phyloP scores from a whole-genome alignment of 2,113 vertebrate genomes.

The Cervus canadensis region DNA sequence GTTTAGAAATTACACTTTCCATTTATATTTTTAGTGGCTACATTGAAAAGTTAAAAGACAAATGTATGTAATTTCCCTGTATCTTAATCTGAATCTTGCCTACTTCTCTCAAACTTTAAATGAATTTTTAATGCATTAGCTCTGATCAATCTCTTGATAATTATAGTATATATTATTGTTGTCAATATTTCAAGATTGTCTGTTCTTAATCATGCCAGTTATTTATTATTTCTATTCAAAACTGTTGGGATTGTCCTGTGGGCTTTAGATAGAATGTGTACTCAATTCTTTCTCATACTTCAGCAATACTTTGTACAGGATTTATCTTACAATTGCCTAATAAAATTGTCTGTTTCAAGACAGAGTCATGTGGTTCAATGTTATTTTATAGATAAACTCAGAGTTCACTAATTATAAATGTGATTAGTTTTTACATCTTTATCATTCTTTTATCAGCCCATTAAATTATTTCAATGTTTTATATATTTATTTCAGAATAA shows the following conservation, averaged over 20 bases:
- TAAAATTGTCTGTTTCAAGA: background rate
- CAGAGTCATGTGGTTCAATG: background rate
- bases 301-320: background rate
- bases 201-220: background rate
- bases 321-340: background rate
- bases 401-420: background rate
- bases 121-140: background rate
- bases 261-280: background rate
- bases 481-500: background rate
- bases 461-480: background rate
- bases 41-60: background rate
- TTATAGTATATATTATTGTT: background rate
- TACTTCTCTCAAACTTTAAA: background rate
- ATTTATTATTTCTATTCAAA: background rate
- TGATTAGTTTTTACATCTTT: background rate
- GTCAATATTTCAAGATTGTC: background rate
- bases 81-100: background rate
- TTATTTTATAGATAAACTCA: background rate
- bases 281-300: background rate
- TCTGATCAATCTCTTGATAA: background rate
- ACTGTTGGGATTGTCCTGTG: background rate
- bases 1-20: background rate
- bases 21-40: background rate
- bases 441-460: background rate
- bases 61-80: background rate